Evolutionary conservation across 2,113 vertebrate genomes (phyloP).

Genomic region (Myotis yumanensis): DNA sequence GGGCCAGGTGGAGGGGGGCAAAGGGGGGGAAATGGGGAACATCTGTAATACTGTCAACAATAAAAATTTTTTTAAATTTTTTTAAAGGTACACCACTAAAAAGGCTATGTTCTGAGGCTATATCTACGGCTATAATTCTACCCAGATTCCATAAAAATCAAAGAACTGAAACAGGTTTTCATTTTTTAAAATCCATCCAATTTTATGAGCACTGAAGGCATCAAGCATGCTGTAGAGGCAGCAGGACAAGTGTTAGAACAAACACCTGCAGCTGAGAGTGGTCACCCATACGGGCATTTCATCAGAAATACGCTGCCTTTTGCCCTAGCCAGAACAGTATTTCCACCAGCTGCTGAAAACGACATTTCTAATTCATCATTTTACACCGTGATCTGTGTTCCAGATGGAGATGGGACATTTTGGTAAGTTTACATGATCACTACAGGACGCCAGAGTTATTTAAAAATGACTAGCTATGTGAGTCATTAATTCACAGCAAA

Average conservation of each 20-base stretch:
- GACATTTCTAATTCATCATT: slow-evolving; percentile 32
- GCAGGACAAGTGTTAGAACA: neutral
- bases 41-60: neutral
- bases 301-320: neutral
- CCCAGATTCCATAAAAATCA: neutral
- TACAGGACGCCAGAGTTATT: neutral
- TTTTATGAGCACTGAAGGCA: slow-evolving; percentile 34
- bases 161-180: slow-evolving; percentile 6
- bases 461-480: neutral
- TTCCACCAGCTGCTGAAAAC: slow-evolving; percentile 6
- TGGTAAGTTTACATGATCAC: neutral
- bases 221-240: neutral
- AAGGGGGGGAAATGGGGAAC: neutral
- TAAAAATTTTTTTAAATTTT: neutral
- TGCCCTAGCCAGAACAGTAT: neutral
- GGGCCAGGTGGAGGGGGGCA: neutral
- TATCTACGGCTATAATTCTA: neutral
- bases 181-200: neutral
- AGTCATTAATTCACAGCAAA: neutral
- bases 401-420: neutral
- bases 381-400: neutral
- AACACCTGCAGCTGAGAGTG: slow-evolving; percentile 12
- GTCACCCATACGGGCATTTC: neutral
- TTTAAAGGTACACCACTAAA: neutral
- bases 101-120: neutral